A percentile compares a stretch with the other conserved stretches of the same genome.
Conservation (phyloP, 2,888 invertebrate genomes). For the Buathra laborator region DNA sequence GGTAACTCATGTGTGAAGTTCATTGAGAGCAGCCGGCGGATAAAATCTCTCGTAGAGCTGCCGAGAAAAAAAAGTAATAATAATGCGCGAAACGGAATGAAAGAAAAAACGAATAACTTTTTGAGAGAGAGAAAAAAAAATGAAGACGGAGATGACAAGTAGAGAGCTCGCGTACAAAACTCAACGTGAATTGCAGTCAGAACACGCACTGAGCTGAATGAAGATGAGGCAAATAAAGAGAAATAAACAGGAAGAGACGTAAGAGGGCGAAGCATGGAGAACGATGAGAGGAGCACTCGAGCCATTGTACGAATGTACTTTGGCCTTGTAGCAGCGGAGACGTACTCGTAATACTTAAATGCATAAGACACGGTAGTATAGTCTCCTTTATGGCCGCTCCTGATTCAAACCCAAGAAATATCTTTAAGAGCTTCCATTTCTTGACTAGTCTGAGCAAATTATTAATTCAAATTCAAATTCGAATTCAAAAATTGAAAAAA, state of each 20-base stretch:
- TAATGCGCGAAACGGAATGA: not conserved
- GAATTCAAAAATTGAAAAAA: not conserved
- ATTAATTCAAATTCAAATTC: too few relatives aligned
- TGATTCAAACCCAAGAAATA: not conserved
- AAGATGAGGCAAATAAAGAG: constrained; percentile 19
- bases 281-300: constrained; percentile 69
- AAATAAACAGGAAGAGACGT: constrained; percentile 24
- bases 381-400: not conserved
- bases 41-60: not conserved
- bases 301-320: constrained; percentile 70
- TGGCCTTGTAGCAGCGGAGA: constrained; percentile 68
- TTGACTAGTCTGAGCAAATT: not conserved
- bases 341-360: constrained; percentile 53
- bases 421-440: not conserved
- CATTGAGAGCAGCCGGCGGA: constrained; percentile 53
- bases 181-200: constrained; percentile 23
- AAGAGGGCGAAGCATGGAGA: constrained; percentile 24
- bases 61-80: not conserved
- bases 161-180: constrained; percentile 40
- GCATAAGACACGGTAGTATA: not conserved
- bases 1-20: constrained; percentile 65
- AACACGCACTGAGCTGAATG: constrained; percentile 15
- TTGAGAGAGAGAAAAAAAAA: constrained; percentile 5
- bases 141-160: constrained; percentile 15
- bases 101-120: not conserved